A percentile compares a stretch with the other conserved stretches of the same genome.
Conservation (phyloP, 1,140 invertebrate species). For the Trichonephila clavipes region DNA sequence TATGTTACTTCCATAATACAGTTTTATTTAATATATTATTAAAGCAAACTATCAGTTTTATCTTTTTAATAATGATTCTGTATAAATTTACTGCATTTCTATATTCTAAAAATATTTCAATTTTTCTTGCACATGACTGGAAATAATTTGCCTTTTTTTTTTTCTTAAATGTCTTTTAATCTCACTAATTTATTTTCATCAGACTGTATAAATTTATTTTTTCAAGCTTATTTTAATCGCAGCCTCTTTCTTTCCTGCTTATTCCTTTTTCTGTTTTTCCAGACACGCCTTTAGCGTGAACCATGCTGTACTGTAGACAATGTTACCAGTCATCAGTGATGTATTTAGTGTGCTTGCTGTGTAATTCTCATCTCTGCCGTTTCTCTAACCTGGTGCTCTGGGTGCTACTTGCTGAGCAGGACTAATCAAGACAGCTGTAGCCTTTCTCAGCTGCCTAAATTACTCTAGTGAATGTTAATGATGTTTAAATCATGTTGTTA, state of each 20-base stretch:
- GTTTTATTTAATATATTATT: too few relatives aligned
- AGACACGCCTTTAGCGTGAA: slow-evolving; percentile 71
- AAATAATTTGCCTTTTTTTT: not conserved
- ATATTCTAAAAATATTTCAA: not conserved
- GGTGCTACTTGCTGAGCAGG: slow-evolving; percentile 72
- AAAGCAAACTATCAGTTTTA: too few relatives aligned
- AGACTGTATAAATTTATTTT: not conserved
- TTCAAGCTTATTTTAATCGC: slow-evolving; percentile 19
- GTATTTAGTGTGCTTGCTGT: slow-evolving; percentile 73
- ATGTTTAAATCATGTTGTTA: slow-evolving; percentile 68
- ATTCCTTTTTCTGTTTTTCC: slow-evolving; percentile 73
- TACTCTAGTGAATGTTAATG: slow-evolving; percentile 68
- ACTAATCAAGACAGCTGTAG: slow-evolving; percentile 75
- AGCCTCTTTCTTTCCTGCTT: slow-evolving; percentile 59
- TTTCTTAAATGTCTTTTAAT: not conserved
- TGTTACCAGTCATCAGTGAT: slow-evolving; percentile 71
- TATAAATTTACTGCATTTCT: not conserved
- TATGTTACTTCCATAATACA: too few relatives aligned
- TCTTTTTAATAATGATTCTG: not conserved
- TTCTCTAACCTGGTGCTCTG: slow-evolving; percentile 74
- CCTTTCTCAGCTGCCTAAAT: slow-evolving; percentile 71
- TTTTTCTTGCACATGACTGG: slow-evolving; percentile 11
- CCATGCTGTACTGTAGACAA: slow-evolving; percentile 70
- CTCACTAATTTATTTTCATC: slow-evolving; percentile 16
- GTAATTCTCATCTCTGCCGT: slow-evolving; percentile 72